These are phyloP conservation scores for Rhadinocentrus ornatus DNA, from an alignment of 2,797 vertebrate species.

Conservation along the genomic window DNA sequence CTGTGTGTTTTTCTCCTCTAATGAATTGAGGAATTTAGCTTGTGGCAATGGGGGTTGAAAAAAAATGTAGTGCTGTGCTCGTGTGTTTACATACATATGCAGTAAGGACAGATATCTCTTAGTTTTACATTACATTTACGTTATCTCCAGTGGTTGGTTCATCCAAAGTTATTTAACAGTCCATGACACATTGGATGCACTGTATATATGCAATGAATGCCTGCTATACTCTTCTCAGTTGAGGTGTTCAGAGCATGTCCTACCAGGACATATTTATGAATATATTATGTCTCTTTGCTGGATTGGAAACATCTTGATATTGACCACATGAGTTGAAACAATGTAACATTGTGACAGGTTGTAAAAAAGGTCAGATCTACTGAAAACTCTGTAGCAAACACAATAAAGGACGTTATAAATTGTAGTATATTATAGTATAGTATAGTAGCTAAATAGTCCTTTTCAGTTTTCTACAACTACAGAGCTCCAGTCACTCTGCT, in stretches of 20 bases:
- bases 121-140: constrained; percentile 45
- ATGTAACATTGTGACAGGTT: neutral
- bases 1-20: constrained; percentile 85
- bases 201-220: neutral
- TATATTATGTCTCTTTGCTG: neutral
- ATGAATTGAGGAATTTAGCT: constrained; percentile 88
- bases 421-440: too few relatives aligned
- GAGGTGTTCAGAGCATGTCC: neutral
- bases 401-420: neutral
- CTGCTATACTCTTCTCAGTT: neutral
- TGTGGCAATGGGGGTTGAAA: constrained; percentile 77
- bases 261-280: neutral
- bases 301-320: neutral
- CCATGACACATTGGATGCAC: neutral
- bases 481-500: neutral
- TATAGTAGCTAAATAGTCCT: neutral
- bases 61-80: constrained; percentile 68
- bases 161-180: constrained; percentile 34
- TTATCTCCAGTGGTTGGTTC: constrained; percentile 32
- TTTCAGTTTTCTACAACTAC: neutral
- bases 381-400: neutral
- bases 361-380: neutral
- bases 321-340: neutral
- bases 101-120: constrained; percentile 38
- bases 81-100: constrained; percentile 50